Evolutionary conservation across 1,140 invertebrate species (phyloP).

Genomic region (Pectinophora gossypiella): DNA sequence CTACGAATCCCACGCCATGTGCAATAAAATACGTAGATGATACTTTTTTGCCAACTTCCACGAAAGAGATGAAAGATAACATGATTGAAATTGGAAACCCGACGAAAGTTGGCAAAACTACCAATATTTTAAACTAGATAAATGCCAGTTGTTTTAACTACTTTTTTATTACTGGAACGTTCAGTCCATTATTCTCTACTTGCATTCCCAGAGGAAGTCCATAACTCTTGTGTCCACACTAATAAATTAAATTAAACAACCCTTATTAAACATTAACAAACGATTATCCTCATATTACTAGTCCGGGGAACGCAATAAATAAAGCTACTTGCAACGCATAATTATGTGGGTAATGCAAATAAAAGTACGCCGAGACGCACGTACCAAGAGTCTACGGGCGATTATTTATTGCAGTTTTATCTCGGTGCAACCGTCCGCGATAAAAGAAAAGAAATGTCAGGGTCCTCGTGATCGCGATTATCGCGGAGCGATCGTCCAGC

Average conservation of each 20-base stretch:
- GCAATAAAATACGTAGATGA: no score
- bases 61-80: no score
- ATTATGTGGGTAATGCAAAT: conserved; percentile 61
- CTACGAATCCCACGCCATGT: no score
- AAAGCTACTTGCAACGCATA: conserved; percentile 38
- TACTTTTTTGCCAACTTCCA: no score
- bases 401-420: conserved; percentile 71
- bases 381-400: conserved; percentile 42
- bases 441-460: conserved; percentile 71
- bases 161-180: no score
- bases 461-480: conserved; percentile 59
- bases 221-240: neutral
- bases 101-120: no score
- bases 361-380: conserved; percentile 49
- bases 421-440: conserved; percentile 55
- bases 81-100: no score
- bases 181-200: no score
- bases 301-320: conserved; percentile 40
- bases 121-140: no score
- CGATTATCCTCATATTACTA: conserved; percentile 42
- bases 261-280: conserved; percentile 35
- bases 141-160: no score
- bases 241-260: neutral
- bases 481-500: conserved; percentile 50
- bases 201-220: neutral